Conservation (phyloP, 2,888 invertebrate genomes). For the Linnaemya vulpina region DNA sequence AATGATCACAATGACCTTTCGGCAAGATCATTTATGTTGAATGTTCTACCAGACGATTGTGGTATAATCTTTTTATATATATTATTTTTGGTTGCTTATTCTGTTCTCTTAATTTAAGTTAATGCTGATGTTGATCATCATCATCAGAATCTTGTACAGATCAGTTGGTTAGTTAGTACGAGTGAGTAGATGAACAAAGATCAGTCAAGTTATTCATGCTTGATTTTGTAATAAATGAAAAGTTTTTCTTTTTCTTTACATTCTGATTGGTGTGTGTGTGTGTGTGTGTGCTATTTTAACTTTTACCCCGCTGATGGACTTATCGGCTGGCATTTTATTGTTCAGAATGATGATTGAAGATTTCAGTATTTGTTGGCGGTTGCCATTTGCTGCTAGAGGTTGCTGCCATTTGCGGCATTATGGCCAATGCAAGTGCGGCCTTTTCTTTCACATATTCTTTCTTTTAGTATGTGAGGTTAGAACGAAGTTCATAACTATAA, state of each 20-base stretch:
- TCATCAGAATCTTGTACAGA: slow-evolving; percentile 26
- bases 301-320: slow-evolving; percentile 32
- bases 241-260: slow-evolving; percentile 20
- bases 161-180: slow-evolving; percentile 37
- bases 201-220: slow-evolving; percentile 56
- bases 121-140: slow-evolving; percentile 35
- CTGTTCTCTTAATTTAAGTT: slow-evolving; percentile 34
- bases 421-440: slow-evolving; percentile 20
- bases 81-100: slow-evolving; percentile 32
- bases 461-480: slow-evolving; percentile 54
- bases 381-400: slow-evolving; percentile 26
- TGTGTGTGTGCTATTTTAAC: slow-evolving; percentile 49
- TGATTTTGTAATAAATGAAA: slow-evolving; percentile 54
- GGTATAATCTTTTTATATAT: slow-evolving; percentile 37
- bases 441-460: slow-evolving; percentile 14
- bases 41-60: slow-evolving; percentile 64
- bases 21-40: slow-evolving; percentile 75
- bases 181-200: slow-evolving; percentile 48
- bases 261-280: not conserved
- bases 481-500: slow-evolving; percentile 42
- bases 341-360: slow-evolving; percentile 49
- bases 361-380: slow-evolving; percentile 45
- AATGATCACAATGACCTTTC: slow-evolving; percentile 81
- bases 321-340: slow-evolving; percentile 54
- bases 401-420: slow-evolving; percentile 18